Conservation (phyloP, 2,797 vertebrate species). For the Eptatretus atami region DNA sequence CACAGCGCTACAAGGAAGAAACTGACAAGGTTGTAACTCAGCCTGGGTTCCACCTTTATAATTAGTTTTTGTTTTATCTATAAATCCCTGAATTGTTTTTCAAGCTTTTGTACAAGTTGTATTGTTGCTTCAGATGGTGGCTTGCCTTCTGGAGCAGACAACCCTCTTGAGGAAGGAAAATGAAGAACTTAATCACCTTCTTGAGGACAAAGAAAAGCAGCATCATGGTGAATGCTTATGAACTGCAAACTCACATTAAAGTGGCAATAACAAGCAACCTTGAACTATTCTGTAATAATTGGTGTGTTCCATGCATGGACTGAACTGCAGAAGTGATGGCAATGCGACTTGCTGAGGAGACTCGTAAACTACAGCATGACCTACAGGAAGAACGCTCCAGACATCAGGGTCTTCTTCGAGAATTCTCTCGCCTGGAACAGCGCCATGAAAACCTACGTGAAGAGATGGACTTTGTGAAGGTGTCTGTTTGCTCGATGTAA, state of each 20-base stretch:
- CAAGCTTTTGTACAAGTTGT: not conserved
- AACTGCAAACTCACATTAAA: too few relatives aligned
- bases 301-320: not conserved
- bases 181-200: constrained; percentile 41
- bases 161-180: constrained; percentile 54
- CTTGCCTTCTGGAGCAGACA: constrained; percentile 66
- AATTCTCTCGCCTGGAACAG: constrained; percentile 73
- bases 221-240: constrained; percentile 36
- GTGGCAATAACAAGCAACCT: too few relatives aligned
- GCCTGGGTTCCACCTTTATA: not conserved
- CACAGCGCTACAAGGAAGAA: constrained; percentile 43
- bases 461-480: constrained; percentile 27
- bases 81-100: not conserved
- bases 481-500: constrained; percentile 19
- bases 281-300: too few relatives aligned
- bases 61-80: not conserved
- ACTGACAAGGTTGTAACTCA: constrained; percentile 35
- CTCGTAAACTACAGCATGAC: constrained; percentile 55
- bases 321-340: constrained; percentile 42
- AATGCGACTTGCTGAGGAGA: constrained; percentile 42
- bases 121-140: constrained; percentile 26
- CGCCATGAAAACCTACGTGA: constrained; percentile 79
- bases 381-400: constrained; percentile 71
- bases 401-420: constrained; percentile 81
- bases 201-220: constrained; percentile 58